Conservation (phyloP, 1,140 invertebrate species). For the Euura saliciscinereae region DNA sequence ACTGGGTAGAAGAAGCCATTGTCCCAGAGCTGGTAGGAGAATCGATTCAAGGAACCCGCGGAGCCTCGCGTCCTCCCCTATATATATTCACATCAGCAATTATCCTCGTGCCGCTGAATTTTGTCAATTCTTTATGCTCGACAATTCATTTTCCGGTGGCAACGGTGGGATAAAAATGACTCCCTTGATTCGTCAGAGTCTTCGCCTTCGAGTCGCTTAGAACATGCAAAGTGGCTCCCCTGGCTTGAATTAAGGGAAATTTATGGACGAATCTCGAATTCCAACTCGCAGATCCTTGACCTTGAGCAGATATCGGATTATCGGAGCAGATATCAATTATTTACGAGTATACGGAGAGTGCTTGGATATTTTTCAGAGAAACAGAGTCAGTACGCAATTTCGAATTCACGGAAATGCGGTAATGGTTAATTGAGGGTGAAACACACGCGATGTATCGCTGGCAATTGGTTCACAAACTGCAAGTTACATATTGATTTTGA, state of each 20-base stretch:
- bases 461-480: background rate
- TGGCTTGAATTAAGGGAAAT: background rate
- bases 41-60: background rate
- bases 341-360: too few species aligned
- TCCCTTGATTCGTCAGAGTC: conserved; percentile 26
- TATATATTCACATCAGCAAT: too few species aligned
- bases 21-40: background rate
- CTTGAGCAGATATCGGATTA: background rate
- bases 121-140: background rate
- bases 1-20: background rate
- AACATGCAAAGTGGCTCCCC: conserved; percentile 6
- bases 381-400: too few species aligned
- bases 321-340: too few species aligned
- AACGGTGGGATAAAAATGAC: background rate
- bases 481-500: background rate
- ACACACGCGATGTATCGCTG: too few species aligned
- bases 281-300: background rate
- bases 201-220: conserved; percentile 1
- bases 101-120: background rate
- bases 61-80: too few species aligned
- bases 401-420: too few species aligned
- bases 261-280: background rate
- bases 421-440: too few species aligned
- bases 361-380: too few species aligned
- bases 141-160: background rate